Base-by-base conservation (phyloP, 2,888 invertebrate genomes). In the Crepidodera aurea region DNA sequence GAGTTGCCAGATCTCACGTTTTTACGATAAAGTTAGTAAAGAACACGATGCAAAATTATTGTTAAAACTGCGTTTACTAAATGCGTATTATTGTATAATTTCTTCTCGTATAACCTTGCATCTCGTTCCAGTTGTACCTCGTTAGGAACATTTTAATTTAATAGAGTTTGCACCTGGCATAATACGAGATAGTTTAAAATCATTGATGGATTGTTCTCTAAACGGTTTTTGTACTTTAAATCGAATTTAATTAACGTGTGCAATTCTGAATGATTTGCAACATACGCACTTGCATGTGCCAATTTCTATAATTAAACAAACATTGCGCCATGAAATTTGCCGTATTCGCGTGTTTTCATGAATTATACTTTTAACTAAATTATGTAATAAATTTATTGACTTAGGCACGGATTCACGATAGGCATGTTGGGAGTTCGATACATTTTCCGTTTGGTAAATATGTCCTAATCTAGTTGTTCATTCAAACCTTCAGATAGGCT, bases 291-390 rank as follows among this genome's bases (percentile, higher is more conserved):
- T 18, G 55, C 54, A 42, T 54, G 54, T 54, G 54, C 54, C 54
- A 55, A 55, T 55, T 55, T 44, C 55, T 55, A 44, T 42, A 55
- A 55, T 42, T 44, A 44, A 55, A 42, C 54, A 54, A 54, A 44
- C n/a, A 44, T 55, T 55, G 15, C 44, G 44, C 44, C 32, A 44
- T 18, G 18, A 10, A 54, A 19, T 51, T 22, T 51, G 22, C 25
- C 25, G 18, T 55, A 44, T 44, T 42, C 42, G 37, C 29, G 25
- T 32, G 32, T 32, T 32, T 55, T 55, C 37, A 32, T 55, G 32
- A 55, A 55, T 44, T 44, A 32, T 5, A 32, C 10, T 42, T 44
- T 55, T 29, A 44, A 55, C 29, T 19, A 12, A 44, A 44, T 32
- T 44, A 27, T 29, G 32, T 16, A 55, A 39, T 42, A 13, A 15